Evolutionary conservation across 2,797 vertebrate species (phyloP).

Genomic region (Squalus acanthias): DNA sequence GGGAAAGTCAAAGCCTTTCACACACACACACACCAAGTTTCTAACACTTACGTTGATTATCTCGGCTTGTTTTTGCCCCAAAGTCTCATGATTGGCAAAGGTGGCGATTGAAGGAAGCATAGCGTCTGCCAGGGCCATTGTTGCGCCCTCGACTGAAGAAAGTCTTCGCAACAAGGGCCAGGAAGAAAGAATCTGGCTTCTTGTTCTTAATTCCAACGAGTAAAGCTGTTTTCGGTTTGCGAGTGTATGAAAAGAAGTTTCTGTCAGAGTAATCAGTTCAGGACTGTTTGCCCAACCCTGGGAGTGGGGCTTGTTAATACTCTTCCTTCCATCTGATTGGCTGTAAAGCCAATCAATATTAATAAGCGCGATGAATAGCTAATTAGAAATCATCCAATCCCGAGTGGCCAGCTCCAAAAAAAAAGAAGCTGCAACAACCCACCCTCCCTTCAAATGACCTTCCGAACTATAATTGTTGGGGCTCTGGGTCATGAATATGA

Average conservation of each 20-base stretch:
- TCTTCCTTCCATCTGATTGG: not conserved
- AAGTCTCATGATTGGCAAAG: constrained; percentile 53
- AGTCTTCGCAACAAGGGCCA: not conserved
- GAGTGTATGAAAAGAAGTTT: not conserved
- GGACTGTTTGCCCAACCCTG: constrained; percentile 3
- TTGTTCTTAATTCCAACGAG: not conserved
- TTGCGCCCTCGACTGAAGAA: not conserved
- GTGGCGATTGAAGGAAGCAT: constrained; percentile 57
- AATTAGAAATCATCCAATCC: not conserved
- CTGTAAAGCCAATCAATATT: not conserved
- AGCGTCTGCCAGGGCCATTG: constrained; percentile 65
- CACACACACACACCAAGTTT: not conserved
- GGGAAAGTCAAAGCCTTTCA: not conserved
- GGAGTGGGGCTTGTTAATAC: constrained; percentile 18
- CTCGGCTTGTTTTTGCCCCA: constrained; percentile 58
- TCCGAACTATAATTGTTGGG: not conserved
- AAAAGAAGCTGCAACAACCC: not conserved
- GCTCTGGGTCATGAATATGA: not conserved
- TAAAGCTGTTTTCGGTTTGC: not conserved
- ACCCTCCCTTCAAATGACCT: too few species aligned
- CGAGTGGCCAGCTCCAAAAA: not conserved
- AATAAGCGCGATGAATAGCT: not conserved
- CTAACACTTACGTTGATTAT: constrained; percentile 64
- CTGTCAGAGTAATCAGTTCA: not conserved
- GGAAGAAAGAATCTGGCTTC: not conserved